Percentiles rank a stretch among this genome's conserved stretches.
Conservation (phyloP, 1,140 invertebrate genomes). For the Riptortus pedestris region DNA sequence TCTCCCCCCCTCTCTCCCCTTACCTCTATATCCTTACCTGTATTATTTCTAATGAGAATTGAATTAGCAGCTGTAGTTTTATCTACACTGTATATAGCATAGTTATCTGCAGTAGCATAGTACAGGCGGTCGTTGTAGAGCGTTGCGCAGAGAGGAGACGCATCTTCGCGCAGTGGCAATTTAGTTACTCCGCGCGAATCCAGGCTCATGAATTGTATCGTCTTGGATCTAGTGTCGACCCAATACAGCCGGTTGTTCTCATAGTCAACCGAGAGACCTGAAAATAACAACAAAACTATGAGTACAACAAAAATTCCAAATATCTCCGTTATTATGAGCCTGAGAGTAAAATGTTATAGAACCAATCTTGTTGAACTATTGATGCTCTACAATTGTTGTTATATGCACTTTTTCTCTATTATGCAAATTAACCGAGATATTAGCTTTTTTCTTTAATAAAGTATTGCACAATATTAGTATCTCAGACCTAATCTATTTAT, state of each 20-base stretch:
- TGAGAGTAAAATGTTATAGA: no score
- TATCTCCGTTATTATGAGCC: no score
- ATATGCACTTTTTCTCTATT: no score
- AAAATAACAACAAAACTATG: slow-evolving; percentile 4
- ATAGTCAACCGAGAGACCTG: slow-evolving; percentile 52
- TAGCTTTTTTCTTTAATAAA: no score
- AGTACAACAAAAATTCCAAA: no score
- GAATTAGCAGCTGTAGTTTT: slow-evolving; percentile 38
- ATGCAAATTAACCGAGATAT: no score
- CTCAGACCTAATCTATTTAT: no score
- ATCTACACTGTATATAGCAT: slow-evolving; percentile 46
- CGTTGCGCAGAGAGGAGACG: slow-evolving; percentile 44
- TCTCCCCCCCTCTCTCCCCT: no score
- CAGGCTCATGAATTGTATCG: slow-evolving; percentile 57
- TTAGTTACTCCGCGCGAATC: slow-evolving; percentile 37
- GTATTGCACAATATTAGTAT: no score
- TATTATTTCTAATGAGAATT: slow-evolving; percentile 46
- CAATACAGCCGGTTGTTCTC: slow-evolving; percentile 56
- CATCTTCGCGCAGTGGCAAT: slow-evolving; percentile 36
- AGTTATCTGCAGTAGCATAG: slow-evolving; percentile 44
- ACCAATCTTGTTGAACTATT: no score
- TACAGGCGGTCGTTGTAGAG: slow-evolving; percentile 47
- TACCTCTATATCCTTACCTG: no score
- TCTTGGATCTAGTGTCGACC: slow-evolving; percentile 46
- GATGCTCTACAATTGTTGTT: no score